These are phyloP conservation scores for Nanorana parkeri DNA, from an alignment of 2,113 vertebrate species.

Conservation along the genomic window DNA sequence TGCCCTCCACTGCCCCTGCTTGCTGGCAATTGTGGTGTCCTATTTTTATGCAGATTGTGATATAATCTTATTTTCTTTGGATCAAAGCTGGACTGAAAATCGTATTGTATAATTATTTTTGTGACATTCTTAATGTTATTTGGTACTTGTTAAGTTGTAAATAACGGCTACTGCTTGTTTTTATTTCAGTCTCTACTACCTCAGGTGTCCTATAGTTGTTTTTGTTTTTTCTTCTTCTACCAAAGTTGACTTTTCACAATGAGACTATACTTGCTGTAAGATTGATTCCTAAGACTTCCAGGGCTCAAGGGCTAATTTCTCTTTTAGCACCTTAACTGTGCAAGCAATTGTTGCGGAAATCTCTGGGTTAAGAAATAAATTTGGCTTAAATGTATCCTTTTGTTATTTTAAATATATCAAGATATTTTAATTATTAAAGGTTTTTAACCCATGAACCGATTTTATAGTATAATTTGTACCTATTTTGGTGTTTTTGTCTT, in stretches of 20 bases:
- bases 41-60: constrained; percentile 81
- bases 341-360: constrained; percentile 85
- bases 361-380: constrained; percentile 87
- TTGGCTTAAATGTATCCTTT: constrained; percentile 90
- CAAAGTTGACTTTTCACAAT: constrained; percentile 90
- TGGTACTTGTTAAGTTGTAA: constrained; percentile 87
- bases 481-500: constrained; percentile 91
- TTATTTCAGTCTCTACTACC: constrained; percentile 94
- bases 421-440: constrained; percentile 90
- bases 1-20: constrained; percentile 75
- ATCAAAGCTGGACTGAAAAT: constrained; percentile 92
- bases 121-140: constrained; percentile 86
- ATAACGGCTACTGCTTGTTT: constrained; percentile 86
- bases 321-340: constrained; percentile 88
- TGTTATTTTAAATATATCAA: constrained; percentile 90
- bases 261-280: constrained; percentile 85
- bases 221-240: constrained; percentile 77
- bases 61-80: constrained; percentile 86
- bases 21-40: constrained; percentile 80
- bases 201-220: constrained; percentile 92
- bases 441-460: constrained; percentile 89
- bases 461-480: constrained; percentile 91
- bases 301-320: constrained; percentile 91
- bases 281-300: constrained; percentile 88
- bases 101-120: constrained; percentile 84